Evolutionary conservation across 2,113 vertebrate species (phyloP).

Genomic region (Macaca mulatta): DNA sequence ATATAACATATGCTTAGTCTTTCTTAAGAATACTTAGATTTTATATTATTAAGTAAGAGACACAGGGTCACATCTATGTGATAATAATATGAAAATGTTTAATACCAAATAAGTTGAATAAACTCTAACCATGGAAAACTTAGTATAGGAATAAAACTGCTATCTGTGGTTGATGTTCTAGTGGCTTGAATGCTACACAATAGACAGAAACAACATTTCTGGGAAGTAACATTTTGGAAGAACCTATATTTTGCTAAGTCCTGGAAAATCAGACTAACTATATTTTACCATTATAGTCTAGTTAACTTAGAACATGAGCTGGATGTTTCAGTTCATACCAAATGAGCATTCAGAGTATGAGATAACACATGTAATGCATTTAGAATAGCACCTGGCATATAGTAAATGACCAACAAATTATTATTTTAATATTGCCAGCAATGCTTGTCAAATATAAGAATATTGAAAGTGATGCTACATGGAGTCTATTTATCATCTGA

Average conservation of each 20-base stretch:
- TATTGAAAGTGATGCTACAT: background rate
- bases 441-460: background rate
- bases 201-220: background rate
- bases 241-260: background rate
- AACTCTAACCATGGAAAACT: background rate
- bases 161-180: background rate
- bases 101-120: background rate
- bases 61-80: background rate
- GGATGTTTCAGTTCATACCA: background rate
- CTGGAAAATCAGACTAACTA: background rate
- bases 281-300: background rate
- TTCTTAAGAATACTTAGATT: background rate
- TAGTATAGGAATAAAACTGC: background rate
- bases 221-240: background rate
- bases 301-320: constrained; percentile 40
- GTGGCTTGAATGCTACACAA: background rate
- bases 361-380: background rate
- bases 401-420: background rate
- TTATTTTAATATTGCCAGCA: background rate
- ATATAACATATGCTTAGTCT: background rate
- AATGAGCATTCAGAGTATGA: background rate
- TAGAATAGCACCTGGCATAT: background rate
- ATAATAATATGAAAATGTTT: background rate
- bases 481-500: background rate
- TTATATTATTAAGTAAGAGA: constrained; percentile 18